Evolutionary conservation across 2,113 vertebrate genomes (phyloP).

Genomic region (Glaucidium brasilianum): DNA sequence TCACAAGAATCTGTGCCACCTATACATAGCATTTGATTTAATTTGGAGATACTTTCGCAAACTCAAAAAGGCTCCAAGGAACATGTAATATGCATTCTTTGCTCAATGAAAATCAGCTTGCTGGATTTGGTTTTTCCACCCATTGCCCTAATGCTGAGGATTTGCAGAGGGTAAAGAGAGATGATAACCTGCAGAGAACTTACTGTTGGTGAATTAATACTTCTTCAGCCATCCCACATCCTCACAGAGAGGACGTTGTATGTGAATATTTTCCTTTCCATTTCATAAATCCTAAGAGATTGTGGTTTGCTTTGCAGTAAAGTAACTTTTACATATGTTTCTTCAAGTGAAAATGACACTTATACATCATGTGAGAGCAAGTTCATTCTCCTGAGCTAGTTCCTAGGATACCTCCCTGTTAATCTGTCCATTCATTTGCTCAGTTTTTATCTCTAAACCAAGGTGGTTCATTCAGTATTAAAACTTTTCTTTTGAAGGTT

Average conservation of each 20-base stretch:
- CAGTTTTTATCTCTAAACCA: not conserved
- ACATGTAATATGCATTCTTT: not conserved
- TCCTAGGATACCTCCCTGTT: conserved; percentile 40
- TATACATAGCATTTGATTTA: not conserved
- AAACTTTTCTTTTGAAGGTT: not conserved
- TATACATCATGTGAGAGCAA: not conserved
- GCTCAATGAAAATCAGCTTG: not conserved
- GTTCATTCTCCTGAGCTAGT: not conserved
- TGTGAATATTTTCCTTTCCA: not conserved
- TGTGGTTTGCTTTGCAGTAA: not conserved
- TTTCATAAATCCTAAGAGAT: not conserved
- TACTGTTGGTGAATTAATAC: not conserved
- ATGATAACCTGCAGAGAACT: not conserved
- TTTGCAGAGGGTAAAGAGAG: not conserved
- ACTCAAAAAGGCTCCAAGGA: not conserved
- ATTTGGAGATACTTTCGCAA: not conserved
- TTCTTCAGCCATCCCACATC: not conserved
- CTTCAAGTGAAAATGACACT: not conserved
- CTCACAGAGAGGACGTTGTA: not conserved
- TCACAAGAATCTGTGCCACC: not conserved
- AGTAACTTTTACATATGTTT: not conserved
- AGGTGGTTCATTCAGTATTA: not conserved
- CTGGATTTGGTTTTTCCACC: not conserved
- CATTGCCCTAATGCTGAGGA: not conserved
- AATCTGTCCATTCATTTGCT: not conserved